These are phyloP conservation scores for Cheirogaleus major DNA, from an alignment of 2,797 vertebrate genomes.

Conservation along the genomic window DNA sequence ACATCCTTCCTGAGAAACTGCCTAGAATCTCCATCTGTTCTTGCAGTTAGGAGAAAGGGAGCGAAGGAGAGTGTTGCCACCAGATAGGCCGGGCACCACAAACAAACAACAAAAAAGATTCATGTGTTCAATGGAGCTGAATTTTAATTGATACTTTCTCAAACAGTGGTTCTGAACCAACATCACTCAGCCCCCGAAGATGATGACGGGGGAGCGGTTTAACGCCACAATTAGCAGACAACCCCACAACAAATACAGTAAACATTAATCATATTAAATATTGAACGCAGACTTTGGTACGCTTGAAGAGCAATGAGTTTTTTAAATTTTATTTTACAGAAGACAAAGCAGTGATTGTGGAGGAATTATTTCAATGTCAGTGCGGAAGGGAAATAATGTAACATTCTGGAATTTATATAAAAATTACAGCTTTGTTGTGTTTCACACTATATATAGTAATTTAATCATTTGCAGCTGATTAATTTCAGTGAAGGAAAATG, in stretches of 20 bases:
- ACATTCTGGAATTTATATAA: slow-evolving; percentile 80
- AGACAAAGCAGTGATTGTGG: slow-evolving; percentile 79
- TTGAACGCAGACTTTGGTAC: slow-evolving; percentile 70
- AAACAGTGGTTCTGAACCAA: slow-evolving; percentile 70
- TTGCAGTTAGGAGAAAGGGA: not conserved
- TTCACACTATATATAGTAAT: slow-evolving; percentile 81
- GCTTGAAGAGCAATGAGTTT: slow-evolving; percentile 63
- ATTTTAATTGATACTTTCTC: slow-evolving; percentile 75
- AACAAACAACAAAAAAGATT: slow-evolving; percentile 73
- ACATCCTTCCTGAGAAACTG: not conserved
- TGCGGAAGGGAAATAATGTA: slow-evolving; percentile 79
- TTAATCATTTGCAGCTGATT: slow-evolving; percentile 83
- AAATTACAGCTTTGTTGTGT: slow-evolving; percentile 82
- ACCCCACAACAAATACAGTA: slow-evolving; percentile 77
- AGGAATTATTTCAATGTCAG: slow-evolving; percentile 77
- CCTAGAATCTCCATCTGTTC: slow-evolving; percentile 23
- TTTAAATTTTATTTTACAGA: slow-evolving; percentile 79
- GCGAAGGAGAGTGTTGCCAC: not conserved
- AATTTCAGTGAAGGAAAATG: slow-evolving; percentile 78
- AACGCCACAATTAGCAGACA: slow-evolving; percentile 82
- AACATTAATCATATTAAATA: slow-evolving; percentile 83
- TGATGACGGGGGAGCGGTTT: slow-evolving; percentile 73
- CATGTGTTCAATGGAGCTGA: slow-evolving; percentile 60
- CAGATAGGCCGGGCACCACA: slow-evolving; percentile 18
- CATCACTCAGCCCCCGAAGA: slow-evolving; percentile 56